These are phyloP conservation scores for Cantharis rufa DNA, from an alignment of 2,888 invertebrate genomes.

Conservation along the genomic window DNA sequence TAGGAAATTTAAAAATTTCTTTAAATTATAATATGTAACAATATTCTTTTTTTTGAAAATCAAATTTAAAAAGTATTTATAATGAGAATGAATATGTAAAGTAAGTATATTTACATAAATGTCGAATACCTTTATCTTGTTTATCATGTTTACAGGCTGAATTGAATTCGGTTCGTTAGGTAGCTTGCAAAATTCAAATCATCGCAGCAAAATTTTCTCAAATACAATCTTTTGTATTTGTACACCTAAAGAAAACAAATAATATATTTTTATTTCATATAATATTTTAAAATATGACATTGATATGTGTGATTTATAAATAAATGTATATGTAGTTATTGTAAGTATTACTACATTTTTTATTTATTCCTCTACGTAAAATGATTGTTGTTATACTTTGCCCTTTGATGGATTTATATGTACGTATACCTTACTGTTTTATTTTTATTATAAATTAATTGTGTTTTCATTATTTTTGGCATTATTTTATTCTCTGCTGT, in stretches of 20 bases:
- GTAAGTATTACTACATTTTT: neutral
- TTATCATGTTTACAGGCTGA: conserved; percentile 31
- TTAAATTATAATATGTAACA: neutral
- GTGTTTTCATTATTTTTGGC: no score
- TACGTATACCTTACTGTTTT: no score
- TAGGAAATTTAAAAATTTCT: neutral
- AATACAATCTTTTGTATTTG: neutral
- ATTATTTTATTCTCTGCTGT: no score
- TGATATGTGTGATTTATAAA: neutral
- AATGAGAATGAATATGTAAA: conserved; percentile 43
- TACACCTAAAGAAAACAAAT: neutral
- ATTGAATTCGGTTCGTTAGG: conserved; percentile 33
- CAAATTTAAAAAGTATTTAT: conserved; percentile 11
- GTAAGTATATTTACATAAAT: conserved; percentile 37
- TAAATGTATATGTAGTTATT: neutral
- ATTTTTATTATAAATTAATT: no score
- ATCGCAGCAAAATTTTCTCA: conserved; percentile 6
- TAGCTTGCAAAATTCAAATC: conserved; percentile 27
- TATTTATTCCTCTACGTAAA: neutral
- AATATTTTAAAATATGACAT: neutral
- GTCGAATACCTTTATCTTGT: conserved; percentile 34
- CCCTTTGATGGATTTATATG: no score
- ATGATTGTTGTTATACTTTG: neutral
- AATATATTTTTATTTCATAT: neutral
- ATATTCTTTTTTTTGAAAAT: neutral